Evolutionary conservation across 92 coral and sea anemone genomes (phyloP), one percentile per base, ranked within the genome.

Genomic region (Siderastrea siderea): DNA sequence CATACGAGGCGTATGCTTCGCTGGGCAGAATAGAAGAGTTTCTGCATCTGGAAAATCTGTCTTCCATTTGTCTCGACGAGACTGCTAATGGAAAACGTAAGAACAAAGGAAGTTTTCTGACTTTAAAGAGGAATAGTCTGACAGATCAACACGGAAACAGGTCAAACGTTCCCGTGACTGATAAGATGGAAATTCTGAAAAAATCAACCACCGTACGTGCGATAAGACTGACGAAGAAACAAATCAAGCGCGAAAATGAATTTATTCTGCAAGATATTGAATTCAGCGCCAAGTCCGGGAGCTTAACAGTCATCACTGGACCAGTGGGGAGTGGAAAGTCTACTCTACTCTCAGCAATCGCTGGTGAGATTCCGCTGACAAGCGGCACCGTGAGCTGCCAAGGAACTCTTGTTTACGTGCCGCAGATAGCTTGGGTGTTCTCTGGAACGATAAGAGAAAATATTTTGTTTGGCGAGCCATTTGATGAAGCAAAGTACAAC

Each of bases 401-500:
- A 52, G 80, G 80, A 0, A 38, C 47, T 26, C 4, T 76, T 26
- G 38, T 26, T 26, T 26, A 26, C 38, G 38, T 26, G 38, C 38
- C 38, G 38, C 38, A 26, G 38, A 26, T 26, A 26, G 38, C 38
- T 26, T 26, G 38, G 38, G 38, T 26, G 38, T 26, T 26, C 38
- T 26, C 38, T 26, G 38, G 38, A 26, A 26, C 38, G 38, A 26
- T 26, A 26, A 26, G 38, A 26, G 38, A 26, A 26, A 26, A 26
- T 26, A 26, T 26, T 26, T 26, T 26, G 38, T 26, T 26, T 26
- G 38, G 38, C 38, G 66, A 76, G 6, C 68, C 65, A 45, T 44
- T 26, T 67, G 80, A 76, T 43, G 68, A 76, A 16, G 1, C 52
- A 5, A 76, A 43, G 68, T 76, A 76, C 80, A 46, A 17, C 13